A percentile compares a stretch with the other conserved stretches of the same genome.
Conservation (phyloP, 2,888 invertebrate genomes). For the Platycheirus rosarum region DNA sequence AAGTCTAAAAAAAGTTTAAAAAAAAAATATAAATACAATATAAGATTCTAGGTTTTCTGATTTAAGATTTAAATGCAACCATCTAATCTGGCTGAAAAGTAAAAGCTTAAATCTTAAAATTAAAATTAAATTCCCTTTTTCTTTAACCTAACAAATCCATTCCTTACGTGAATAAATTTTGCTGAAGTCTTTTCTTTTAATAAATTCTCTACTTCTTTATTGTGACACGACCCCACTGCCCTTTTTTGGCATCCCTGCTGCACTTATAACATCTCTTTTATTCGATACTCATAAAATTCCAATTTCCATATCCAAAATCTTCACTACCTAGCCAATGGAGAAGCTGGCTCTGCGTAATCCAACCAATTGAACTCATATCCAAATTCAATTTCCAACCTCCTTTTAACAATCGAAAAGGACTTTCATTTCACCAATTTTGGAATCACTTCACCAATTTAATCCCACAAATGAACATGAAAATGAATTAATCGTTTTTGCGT, state of each 20-base stretch:
- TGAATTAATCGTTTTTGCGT: slow-evolving; percentile 66
- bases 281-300: slow-evolving; percentile 51
- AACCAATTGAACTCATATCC: slow-evolving; percentile 38
- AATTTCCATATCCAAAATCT: slow-evolving; percentile 61
- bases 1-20: too few species aligned
- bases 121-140: too few species aligned
- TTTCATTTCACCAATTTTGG: slow-evolving; percentile 66
- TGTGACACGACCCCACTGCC: neutral
- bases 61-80: too few species aligned
- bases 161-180: too few species aligned
- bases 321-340: slow-evolving; percentile 16
- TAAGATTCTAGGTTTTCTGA: too few species aligned
- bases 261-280: slow-evolving; percentile 5
- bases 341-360: slow-evolving; percentile 39
- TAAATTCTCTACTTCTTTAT: neutral
- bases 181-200: too few species aligned
- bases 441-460: slow-evolving; percentile 63
- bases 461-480: slow-evolving; percentile 69
- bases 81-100: too few species aligned
- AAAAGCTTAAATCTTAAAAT: too few species aligned
- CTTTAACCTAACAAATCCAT: too few species aligned
- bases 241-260: slow-evolving; percentile 10
- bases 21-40: too few species aligned
- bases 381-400: neutral
- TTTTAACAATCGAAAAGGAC: slow-evolving; percentile 50